These are phyloP conservation scores for Cuniculus paca DNA, from an alignment of 2,797 vertebrate species.

Conservation along the genomic window DNA sequence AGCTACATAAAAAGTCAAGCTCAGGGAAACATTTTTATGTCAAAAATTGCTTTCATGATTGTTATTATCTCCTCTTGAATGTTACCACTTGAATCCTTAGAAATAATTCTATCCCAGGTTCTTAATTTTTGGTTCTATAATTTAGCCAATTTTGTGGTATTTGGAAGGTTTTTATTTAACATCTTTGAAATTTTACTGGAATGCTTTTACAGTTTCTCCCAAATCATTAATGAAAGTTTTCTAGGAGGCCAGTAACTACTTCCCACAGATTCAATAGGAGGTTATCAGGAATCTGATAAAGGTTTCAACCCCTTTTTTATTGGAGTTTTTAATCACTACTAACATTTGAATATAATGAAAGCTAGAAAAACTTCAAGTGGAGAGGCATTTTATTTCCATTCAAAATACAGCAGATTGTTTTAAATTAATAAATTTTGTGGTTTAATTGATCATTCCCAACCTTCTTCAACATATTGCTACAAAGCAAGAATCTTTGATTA, in stretches of 20 bases:
- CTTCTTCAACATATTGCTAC: constrained; percentile 12
- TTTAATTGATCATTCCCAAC: constrained; percentile 55
- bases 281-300: constrained; percentile 15
- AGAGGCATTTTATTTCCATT: constrained; percentile 28
- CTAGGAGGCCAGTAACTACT: neutral
- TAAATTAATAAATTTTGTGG: constrained; percentile 55
- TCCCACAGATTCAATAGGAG: neutral
- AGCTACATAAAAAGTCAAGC: neutral
- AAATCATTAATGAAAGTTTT: constrained; percentile 55
- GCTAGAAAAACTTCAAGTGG: constrained; percentile 37
- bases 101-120: constrained; percentile 15
- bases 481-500: constrained; percentile 34
- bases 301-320: neutral
- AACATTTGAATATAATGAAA: constrained; percentile 64
- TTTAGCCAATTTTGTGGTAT: constrained; percentile 30
- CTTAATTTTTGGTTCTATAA: constrained; percentile 36
- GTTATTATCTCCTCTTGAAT: constrained; percentile 22
- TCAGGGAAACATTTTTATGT: neutral
- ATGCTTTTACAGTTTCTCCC: constrained; percentile 22
- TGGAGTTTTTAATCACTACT: constrained; percentile 47
- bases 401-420: constrained; percentile 43
- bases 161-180: constrained; percentile 57
- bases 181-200: constrained; percentile 62
- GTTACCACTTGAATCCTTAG: constrained; percentile 36
- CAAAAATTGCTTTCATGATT: constrained; percentile 43